Base-by-base conservation (phyloP, 2,113 vertebrate genomes). In the Verasper variegatus region DNA sequence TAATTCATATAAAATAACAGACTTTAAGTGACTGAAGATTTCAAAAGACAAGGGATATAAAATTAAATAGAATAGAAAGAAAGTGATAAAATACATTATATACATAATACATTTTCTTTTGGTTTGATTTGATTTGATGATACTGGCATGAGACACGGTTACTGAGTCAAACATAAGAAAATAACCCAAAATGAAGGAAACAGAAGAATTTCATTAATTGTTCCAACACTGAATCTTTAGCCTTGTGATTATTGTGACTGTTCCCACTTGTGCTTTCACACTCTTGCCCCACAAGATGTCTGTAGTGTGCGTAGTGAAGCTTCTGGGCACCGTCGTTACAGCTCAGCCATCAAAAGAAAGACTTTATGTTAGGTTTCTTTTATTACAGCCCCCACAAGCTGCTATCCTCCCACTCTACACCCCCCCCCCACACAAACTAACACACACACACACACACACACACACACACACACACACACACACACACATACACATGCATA, bases 271-370 rank as follows among this genome's bases (percentile, higher is more conserved):
- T 72, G 49, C 5, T 31, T 14, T 85, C 49, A 8, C 72, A 40
- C 2, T 0, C 15, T 56, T 67, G 1, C 49, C 23, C 82, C 84
- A 82, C 74, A 65, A 72, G 76, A 69, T 84, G 76, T 80, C 84
- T 20, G 51, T 2, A 23, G 70, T 74, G 31, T 52, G 31, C 52
- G 80, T 23, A 57, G 47, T 60, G 13, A 72, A 15, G 49, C 49
- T 35, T 71, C 37, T 24, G 24, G 55, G 13, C 51, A 59, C 42
- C 20, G n/a, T 45, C 9, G 42, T 71, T 60, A 40, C 1, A 26
- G 18, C 31, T 31, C 40, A 55, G 11, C 57, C 42, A 56, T 1
- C 54, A 18, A 54, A 21, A 68, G 27, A 15, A 52, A 68, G 13
- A 14, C 24, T 12, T 2, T 15, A 2, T 23, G 24, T 9, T 21